Conservation (phyloP, 1,140 invertebrate genomes). For the Protaetia brevitarsis region DNA sequence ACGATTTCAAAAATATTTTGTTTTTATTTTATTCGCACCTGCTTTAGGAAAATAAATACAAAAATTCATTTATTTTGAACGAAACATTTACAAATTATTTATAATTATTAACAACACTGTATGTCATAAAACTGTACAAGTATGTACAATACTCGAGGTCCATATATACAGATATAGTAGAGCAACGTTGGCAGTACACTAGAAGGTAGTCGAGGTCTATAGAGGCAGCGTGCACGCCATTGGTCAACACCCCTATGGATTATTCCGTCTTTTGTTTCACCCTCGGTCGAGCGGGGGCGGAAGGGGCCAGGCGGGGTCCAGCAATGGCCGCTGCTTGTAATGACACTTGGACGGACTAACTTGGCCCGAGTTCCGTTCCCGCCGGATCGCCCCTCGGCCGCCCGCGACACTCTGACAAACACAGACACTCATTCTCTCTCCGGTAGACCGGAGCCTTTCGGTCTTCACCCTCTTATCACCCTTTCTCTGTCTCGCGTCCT, state of each 20-base stretch:
- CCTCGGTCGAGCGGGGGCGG: slow-evolving; percentile 33
- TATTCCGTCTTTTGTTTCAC: slow-evolving; percentile 50
- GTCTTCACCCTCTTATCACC: slow-evolving; percentile 6
- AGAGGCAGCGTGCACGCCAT: slow-evolving; percentile 39
- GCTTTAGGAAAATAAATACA: too few species aligned
- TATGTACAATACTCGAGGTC: too few species aligned
- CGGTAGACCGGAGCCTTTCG: slow-evolving; percentile 1
- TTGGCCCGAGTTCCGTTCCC: slow-evolving; percentile 36
- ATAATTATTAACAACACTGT: too few species aligned
- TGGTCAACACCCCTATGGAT: slow-evolving; percentile 48
- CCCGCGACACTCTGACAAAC: slow-evolving; percentile 25
- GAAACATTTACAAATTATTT: too few species aligned
- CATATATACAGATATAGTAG: too few species aligned
- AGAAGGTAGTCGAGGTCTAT: slow-evolving; percentile 23
- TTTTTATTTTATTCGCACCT: too few species aligned
- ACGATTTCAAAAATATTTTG: too few species aligned
- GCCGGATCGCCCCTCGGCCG: slow-evolving; percentile 9
- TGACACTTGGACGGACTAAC: slow-evolving; percentile 46
- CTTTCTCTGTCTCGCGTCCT: slow-evolving; percentile 3
- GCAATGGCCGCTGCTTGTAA: slow-evolving; percentile 41
- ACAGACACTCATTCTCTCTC: slow-evolving; percentile 21
- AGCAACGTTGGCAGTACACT: neutral
- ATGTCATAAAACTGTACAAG: too few species aligned
- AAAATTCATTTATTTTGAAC: too few species aligned
- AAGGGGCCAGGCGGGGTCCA: slow-evolving; percentile 23